Conservation (phyloP, 2,113 vertebrate species). For the Coptodon rendalli region DNA sequence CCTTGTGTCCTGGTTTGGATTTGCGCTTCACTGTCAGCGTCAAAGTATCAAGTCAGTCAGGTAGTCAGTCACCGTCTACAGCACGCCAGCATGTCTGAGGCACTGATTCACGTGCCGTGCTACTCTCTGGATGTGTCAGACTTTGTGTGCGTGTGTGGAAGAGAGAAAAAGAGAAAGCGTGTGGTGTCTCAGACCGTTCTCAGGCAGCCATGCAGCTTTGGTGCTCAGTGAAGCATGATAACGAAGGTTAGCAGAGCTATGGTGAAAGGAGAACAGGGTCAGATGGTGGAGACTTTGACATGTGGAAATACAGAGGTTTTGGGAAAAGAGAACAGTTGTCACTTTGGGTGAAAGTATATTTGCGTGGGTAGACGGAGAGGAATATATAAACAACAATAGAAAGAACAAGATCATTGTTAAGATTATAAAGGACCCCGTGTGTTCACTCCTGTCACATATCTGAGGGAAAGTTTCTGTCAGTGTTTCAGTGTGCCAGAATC, state of each 20-base stretch:
- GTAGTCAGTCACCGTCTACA: slow-evolving; percentile 14
- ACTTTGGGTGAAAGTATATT: not conserved
- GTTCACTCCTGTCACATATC: not conserved
- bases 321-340: not conserved
- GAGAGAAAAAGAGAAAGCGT: not conserved
- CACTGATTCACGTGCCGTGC: slow-evolving; percentile 28
- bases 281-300: slow-evolving; percentile 22
- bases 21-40: slow-evolving; percentile 20
- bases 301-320: slow-evolving; percentile 12
- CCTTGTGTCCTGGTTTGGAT: slow-evolving; percentile 1
- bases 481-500: not conserved
- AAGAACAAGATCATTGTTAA: not conserved
- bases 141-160: not conserved
- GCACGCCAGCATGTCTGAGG: not conserved
- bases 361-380: not conserved
- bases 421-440: not conserved
- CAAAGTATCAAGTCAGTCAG: slow-evolving; percentile 24
- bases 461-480: not conserved
- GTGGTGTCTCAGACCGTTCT: slow-evolving; percentile 9
- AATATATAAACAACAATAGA: not conserved
- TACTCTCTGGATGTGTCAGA: slow-evolving; percentile 18
- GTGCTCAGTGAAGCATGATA: slow-evolving; percentile 48
- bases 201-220: slow-evolving; percentile 39
- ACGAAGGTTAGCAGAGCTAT: slow-evolving; percentile 47
- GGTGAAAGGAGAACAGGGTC: slow-evolving; percentile 15